Conservation (phyloP, 1,140 invertebrate genomes). For the Sesamia nonagrioides region DNA sequence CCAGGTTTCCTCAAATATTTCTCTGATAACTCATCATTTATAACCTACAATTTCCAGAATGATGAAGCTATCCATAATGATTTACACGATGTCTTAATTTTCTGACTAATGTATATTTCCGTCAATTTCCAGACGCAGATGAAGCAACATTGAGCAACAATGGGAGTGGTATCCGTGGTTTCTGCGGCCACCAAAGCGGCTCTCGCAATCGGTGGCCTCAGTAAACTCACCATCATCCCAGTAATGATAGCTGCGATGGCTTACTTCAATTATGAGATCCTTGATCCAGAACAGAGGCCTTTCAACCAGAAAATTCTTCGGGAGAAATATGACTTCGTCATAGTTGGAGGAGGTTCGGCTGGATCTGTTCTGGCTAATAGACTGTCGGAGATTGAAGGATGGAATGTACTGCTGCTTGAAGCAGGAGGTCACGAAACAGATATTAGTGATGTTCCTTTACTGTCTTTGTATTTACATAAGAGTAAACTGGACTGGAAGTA, state of each 20-base stretch:
- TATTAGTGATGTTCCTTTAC: slow-evolving; percentile 93
- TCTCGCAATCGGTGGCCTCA: slow-evolving; percentile 90
- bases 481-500: slow-evolving; percentile 98
- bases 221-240: slow-evolving; percentile 92
- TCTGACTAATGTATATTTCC: slow-evolving; percentile 13
- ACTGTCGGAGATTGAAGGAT: slow-evolving; percentile 92
- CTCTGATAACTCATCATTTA: no score
- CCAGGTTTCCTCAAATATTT: no score
- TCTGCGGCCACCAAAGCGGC: slow-evolving; percentile 90
- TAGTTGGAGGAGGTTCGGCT: slow-evolving; percentile 95
- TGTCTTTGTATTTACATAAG: slow-evolving; percentile 95
- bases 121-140: slow-evolving; percentile 66
- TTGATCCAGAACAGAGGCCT: slow-evolving; percentile 94
- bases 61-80: background rate
- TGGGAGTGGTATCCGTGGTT: slow-evolving; percentile 85
- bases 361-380: slow-evolving; percentile 95
- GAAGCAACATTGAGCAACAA: slow-evolving; percentile 66
- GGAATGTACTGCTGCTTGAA: slow-evolving; percentile 94
- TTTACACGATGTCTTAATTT: background rate
- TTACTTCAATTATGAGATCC: slow-evolving; percentile 95
- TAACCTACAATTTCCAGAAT: no score
- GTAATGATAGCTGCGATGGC: slow-evolving; percentile 92
- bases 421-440: slow-evolving; percentile 95
- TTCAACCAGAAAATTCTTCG: slow-evolving; percentile 90
- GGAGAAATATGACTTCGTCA: slow-evolving; percentile 93